A percentile compares a stretch with the other conserved stretches of the same genome.
Conservation (phyloP, 2,797 vertebrate species). For the Oceanodroma leucorhoa region DNA sequence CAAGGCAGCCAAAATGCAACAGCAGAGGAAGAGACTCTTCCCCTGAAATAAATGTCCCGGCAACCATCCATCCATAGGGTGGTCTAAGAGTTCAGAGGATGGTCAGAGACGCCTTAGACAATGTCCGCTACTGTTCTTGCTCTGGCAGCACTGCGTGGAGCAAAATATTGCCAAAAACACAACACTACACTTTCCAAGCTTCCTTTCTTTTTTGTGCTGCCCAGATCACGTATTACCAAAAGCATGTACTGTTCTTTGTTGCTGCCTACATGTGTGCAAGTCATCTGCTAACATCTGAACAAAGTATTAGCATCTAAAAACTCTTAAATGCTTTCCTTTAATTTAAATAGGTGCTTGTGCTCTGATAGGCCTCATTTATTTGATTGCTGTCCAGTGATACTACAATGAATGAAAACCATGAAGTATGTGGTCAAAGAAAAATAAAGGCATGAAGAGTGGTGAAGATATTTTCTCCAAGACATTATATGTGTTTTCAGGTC, state of each 20-base stretch:
- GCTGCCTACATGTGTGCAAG: constrained; percentile 57
- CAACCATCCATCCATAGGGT: constrained; percentile 47
- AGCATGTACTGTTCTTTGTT: constrained; percentile 29
- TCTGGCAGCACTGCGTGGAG: constrained; percentile 34
- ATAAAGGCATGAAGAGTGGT: background rate
- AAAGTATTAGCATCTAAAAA: constrained; percentile 60
- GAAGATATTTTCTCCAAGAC: constrained; percentile 6
- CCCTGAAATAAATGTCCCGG: constrained; percentile 28
- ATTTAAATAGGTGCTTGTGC: constrained; percentile 56
- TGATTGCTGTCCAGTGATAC: constrained; percentile 23
- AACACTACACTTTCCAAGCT: constrained; percentile 25
- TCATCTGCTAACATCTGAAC: constrained; percentile 66
- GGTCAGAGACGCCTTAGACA: constrained; percentile 37
- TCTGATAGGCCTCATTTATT: constrained; percentile 56
- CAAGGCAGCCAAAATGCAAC: constrained; percentile 14
- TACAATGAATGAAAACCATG: constrained; percentile 43
- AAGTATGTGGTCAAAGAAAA: background rate
- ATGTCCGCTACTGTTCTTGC: constrained; percentile 56
- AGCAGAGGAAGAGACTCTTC: constrained; percentile 35
- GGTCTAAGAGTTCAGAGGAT: constrained; percentile 52
- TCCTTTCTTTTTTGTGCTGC: constrained; percentile 46
- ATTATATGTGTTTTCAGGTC: background rate
- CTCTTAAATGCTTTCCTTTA: constrained; percentile 55
- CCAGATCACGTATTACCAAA: constrained; percentile 35
- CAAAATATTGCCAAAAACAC: constrained; percentile 51